phyloP scores from a whole-genome alignment of 2,797 vertebrate species.

The Nannoperca australis region DNA sequence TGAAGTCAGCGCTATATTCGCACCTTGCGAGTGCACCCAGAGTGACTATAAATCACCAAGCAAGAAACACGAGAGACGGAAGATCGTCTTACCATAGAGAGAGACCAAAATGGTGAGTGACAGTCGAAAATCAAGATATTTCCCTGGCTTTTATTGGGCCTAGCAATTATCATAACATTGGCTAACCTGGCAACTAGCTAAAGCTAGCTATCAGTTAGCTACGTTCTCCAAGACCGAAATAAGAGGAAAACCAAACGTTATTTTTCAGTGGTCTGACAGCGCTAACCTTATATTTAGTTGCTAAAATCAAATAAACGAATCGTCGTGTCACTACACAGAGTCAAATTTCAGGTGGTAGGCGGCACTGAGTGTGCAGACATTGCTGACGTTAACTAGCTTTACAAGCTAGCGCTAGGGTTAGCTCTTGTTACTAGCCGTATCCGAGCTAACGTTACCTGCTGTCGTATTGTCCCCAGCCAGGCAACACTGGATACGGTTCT shows the following conservation, averaged over 20 bases:
- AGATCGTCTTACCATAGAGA: constrained; percentile 46
- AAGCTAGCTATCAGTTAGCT: constrained; percentile 35
- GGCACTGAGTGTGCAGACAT: constrained; percentile 28
- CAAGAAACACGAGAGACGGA: constrained; percentile 38
- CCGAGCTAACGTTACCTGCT: constrained; percentile 52
- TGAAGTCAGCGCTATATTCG: constrained; percentile 27
- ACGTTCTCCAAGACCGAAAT: constrained; percentile 34
- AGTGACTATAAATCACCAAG: constrained; percentile 31
- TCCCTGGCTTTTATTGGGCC: constrained; percentile 61
- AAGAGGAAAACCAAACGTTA: neutral
- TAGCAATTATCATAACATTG: constrained; percentile 67
- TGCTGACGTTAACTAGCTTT: constrained; percentile 72
- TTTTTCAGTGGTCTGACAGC: neutral
- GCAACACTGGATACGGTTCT: neutral
- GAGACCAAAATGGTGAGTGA: constrained; percentile 82
- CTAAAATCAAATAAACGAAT: neutral
- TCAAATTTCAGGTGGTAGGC: neutral
- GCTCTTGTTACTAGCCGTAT: constrained; percentile 52
- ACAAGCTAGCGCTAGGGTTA: constrained; percentile 55
- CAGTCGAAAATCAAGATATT: neutral
- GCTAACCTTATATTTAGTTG: fast-evolving
- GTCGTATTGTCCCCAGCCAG: constrained; percentile 37
- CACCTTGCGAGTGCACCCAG: constrained; percentile 25
- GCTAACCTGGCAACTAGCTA: constrained; percentile 58
- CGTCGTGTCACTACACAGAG: neutral